Evolutionary conservation across 2,113 vertebrate species (phyloP), one percentile per base, ranked within the genome.

Genomic region (Notothenia rossii): DNA sequence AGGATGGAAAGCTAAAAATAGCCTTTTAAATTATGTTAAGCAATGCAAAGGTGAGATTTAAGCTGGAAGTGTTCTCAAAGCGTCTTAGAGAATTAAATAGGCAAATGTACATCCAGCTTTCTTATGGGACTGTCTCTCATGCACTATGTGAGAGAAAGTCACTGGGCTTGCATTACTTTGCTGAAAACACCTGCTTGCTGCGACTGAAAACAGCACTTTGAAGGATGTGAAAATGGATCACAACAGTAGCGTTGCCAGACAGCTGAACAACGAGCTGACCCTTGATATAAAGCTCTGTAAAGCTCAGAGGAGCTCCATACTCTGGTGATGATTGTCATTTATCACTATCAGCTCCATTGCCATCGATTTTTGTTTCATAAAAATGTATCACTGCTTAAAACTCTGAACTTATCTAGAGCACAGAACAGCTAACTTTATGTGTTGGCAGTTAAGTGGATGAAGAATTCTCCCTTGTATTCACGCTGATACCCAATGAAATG

Each of bases 401-500:
- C 29, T 29, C 29, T 29, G 29, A 29, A 29, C 29, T 29, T 29
- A 29, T 40, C 10, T 72, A 29, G 7, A 72, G 54, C 36, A 8
- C 13, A 49, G 6, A 69, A 51, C 3, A 0, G 14, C 25, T 71
- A 18, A 48, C 50, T 65, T 43, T 22, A 0, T 43, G 33, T 53
- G 59, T 59, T 55, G 14, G 17, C 18, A 43, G 12, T 53, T 33
- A 70, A 81, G 48, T 73, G 45, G 25, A 78, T 67, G 14, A 56
- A 72, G 66, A 80, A 63, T 50, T 58, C 56, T 72, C 48, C 54
- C 60, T 74, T 64, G 20, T 51, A 73, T 77, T 64, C 48, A 65
- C 61, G 53, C 69, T 75, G 60, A 60, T 75, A n/a, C 45, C 68
- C 10, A 45, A 50, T 78, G 36, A 84, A 75, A 81, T 50, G 67